Percentiles rank a stretch among this genome's conserved stretches.
Evolutionary conservation across 2,113 vertebrate species (phyloP).

Genomic region (Turdus rufiventris): DNA sequence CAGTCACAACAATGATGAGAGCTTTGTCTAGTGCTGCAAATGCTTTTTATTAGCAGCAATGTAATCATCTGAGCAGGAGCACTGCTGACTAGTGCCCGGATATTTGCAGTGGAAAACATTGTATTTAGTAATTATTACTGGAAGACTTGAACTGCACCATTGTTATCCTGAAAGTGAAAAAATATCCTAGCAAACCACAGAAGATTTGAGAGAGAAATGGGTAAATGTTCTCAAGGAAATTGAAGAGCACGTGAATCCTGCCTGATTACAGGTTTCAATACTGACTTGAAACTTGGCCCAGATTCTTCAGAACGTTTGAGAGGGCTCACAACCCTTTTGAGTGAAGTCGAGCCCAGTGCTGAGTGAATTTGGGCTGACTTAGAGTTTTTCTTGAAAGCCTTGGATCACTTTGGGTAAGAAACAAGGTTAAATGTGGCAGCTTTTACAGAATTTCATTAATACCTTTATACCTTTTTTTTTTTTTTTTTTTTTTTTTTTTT

Average conservation of each 20-base stretch:
- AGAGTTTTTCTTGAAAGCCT: neutral
- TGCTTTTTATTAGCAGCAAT: neutral
- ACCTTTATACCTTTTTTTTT: neutral
- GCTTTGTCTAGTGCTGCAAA: neutral
- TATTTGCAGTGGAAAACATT: neutral
- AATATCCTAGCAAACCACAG: neutral
- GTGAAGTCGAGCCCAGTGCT: conserved; percentile 13
- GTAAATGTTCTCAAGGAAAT: conserved; percentile 28
- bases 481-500: neutral
- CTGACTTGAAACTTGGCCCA: conserved; percentile 1
- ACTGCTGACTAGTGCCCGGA: neutral
- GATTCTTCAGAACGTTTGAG: conserved; percentile 22
- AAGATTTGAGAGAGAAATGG: neutral
- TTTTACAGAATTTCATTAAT: neutral
- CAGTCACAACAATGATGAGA: neutral
- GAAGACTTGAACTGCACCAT: neutral
- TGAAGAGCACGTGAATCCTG: neutral
- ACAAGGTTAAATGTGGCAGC: conserved; percentile 1
- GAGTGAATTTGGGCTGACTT: conserved; percentile 3
- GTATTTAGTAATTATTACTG: neutral
- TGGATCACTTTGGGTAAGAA: neutral
- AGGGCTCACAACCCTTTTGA: neutral
- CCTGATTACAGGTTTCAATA: conserved; percentile 30
- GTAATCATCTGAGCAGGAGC: neutral
- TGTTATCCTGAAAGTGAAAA: neutral